A percentile compares a stretch with the other conserved stretches of the same genome.
phyloP scores from a whole-genome alignment of 2,888 invertebrate genomes.

The Drosophila mimica region DNA sequence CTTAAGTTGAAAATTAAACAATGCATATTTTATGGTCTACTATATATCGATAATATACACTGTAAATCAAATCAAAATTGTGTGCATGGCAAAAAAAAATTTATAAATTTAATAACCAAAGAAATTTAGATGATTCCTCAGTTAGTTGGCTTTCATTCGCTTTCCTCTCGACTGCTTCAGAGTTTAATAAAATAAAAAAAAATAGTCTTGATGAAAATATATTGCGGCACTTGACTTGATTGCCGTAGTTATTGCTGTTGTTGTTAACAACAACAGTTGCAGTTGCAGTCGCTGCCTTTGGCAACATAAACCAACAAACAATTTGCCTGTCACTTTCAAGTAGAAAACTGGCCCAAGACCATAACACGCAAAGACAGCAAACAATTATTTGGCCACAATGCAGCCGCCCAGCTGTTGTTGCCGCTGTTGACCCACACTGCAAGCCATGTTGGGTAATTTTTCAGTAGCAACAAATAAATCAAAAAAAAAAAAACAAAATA shows the following conservation, averaged over 20 bases:
- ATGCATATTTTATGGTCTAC: conserved; percentile 30
- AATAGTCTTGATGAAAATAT: conserved; percentile 14
- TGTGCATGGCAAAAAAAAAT: conserved; percentile 4
- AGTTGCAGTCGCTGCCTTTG: conserved; percentile 6
- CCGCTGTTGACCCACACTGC: conserved; percentile 28
- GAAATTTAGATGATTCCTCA: not conserved
- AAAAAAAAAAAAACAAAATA: conserved; percentile 3
- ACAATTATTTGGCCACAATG: conserved; percentile 45
- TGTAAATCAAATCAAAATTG: not conserved
- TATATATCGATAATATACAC: not conserved
- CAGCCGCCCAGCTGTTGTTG: conserved; percentile 28
- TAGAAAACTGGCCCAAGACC: conserved; percentile 48
- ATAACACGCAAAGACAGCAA: conserved; percentile 27
- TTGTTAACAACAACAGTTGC: conserved; percentile 22
- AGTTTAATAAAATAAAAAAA: not conserved
- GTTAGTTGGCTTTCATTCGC: not conserved
- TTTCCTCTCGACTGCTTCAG: conserved; percentile 1
- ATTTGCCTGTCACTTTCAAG: conserved; percentile 60
- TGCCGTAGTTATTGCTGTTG: conserved; percentile 20
- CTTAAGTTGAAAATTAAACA: conserved; percentile 45
- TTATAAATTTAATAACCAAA: not conserved
- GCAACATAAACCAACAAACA: conserved; percentile 28
- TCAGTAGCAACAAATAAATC: conserved; percentile 38
- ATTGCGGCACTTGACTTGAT: conserved; percentile 47
- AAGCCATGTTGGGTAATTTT: conserved; percentile 20